phyloP scores from a whole-genome alignment of 2,888 invertebrate species.

The Palloptera scutellata region DNA sequence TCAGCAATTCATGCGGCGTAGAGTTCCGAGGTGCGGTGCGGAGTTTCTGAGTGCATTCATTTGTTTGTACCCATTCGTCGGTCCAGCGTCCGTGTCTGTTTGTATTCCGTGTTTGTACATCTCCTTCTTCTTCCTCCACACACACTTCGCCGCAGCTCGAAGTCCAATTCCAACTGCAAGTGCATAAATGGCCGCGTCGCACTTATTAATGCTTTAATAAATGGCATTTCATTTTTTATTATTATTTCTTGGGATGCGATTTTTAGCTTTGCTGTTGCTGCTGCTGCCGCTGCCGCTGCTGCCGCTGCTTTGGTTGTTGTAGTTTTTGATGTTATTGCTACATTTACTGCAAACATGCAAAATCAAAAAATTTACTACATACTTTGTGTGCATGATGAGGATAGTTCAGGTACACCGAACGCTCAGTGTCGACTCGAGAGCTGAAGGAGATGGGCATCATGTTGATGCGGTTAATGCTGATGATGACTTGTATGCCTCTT shows the following conservation, averaged over 20 bases:
- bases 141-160: background rate
- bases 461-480: conserved; percentile 6
- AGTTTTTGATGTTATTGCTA: background rate
- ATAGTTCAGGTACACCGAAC: conserved; percentile 2
- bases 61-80: too few species aligned
- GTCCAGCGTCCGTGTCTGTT: too few species aligned
- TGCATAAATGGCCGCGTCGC: conserved; percentile 51
- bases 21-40: too few species aligned
- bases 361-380: background rate
- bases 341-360: background rate
- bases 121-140: too few species aligned
- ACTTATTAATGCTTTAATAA: conserved; percentile 65
- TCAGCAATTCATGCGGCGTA: too few species aligned
- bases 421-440: conserved; percentile 23
- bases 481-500: conserved; percentile 16
- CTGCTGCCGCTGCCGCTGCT: conserved; percentile 11
- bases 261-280: conserved; percentile 26
- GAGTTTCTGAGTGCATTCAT: too few species aligned
- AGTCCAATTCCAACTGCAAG: conserved; percentile 38
- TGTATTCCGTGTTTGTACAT: too few species aligned
- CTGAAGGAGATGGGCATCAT: conserved; percentile 23
- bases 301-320: background rate
- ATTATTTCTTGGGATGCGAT: conserved; percentile 38
- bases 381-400: background rate
- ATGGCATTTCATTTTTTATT: conserved; percentile 64